Evolutionary conservation across 2,888 invertebrate species (phyloP), one percentile per base, ranked within the genome.

Genomic region (Silvanus unidentatus): DNA sequence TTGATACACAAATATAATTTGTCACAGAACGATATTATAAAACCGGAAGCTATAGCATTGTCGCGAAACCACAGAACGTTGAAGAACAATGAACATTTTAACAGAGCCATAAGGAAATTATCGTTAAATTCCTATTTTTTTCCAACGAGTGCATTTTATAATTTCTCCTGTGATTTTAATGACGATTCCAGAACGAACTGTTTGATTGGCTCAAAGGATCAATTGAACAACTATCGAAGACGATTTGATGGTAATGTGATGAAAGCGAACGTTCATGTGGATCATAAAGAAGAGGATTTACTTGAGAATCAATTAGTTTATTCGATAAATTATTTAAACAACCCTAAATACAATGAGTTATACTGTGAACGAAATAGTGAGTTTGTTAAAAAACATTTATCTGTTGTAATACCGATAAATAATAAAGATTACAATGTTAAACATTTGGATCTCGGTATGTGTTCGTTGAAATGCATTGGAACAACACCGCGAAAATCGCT

Each of bases 391-490:
- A 64, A 72, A 40, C 68, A 68, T 37, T 62, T 73, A 1, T 66
- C 64, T 1, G 72, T 71, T 54, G 71, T 44, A 57, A 72, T 60
- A 67, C 77, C 71, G 39, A 57, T 64, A 65, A 74, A 55, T 65
- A 65, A 54, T 54, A 70, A 62, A 55, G 71, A 60, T 60, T 69
- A 54, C 1, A 53, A 63, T 54, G 61, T 75, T 60, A 59, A 69
- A 50, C 64, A 59, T 27, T 44, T 74, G 10, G 59, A 63, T 44
- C 58, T 81, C 45, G 66, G 73, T 2, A 70, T 72, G 38, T 85
- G 85, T 59, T 63, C 72, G 1, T 74, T 79, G 29, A 76, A 76
- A 39, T 86, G 85, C 63, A 70, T 84, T 11, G 73, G 77, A 0
- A 76, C 78, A 0, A 74, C 75, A 4, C 77, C 78, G 0, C 72